These are phyloP conservation scores for Pelodiscus sinensis DNA, from an alignment of 2,113 vertebrate genomes.

Conservation along the genomic window DNA sequence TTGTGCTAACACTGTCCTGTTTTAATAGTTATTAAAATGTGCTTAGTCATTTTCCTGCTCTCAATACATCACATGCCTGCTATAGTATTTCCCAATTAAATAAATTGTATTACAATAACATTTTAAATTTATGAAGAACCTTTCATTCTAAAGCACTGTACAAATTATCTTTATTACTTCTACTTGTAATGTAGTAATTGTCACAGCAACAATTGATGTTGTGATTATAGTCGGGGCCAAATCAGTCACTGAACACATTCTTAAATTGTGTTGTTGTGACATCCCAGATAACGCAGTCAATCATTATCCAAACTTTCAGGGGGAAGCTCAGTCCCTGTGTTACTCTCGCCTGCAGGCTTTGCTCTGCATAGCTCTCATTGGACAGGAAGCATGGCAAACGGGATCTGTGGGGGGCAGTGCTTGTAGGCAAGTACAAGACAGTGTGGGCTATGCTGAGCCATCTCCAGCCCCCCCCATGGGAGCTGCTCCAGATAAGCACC, in stretches of 20 bases:
- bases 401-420: no score
- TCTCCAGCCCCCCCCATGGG: no score
- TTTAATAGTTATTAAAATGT: conserved; percentile 41
- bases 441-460: no score
- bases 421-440: no score
- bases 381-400: no score
- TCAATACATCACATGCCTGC: conserved; percentile 28
- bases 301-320: conserved; percentile 21
- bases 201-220: not conserved
- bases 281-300: conserved; percentile 55
- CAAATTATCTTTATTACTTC: conserved; percentile 46
- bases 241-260: conserved; percentile 51
- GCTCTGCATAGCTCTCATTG: no score
- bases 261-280: no score
- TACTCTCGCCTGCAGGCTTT: no score
- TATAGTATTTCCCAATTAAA: conserved; percentile 47
- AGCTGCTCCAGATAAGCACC: no score
- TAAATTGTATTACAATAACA: conserved; percentile 46
- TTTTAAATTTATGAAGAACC: conserved; percentile 50
- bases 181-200: not conserved
- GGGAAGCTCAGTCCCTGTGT: no score
- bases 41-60: conserved; percentile 34
- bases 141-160: conserved; percentile 49
- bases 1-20: conserved; percentile 33
- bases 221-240: conserved; percentile 52